Evolutionary conservation across 2,888 invertebrate genomes (phyloP).

Genomic region (Choristoneura rosaceana): DNA sequence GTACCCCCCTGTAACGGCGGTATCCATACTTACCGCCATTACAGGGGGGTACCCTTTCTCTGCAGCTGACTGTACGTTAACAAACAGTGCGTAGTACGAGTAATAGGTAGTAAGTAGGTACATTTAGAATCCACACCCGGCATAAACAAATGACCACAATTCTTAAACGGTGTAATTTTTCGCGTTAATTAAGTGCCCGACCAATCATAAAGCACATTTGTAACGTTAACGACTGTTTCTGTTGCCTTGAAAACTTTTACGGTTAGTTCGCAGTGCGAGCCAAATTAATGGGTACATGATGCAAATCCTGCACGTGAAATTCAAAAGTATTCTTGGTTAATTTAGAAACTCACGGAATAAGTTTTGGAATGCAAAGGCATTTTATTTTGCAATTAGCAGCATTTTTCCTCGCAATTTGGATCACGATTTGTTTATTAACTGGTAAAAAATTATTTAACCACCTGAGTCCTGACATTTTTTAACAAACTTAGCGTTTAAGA

Average conservation of each 20-base stretch:
- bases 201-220: constrained; percentile 11
- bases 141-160: constrained; percentile 13
- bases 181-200: constrained; percentile 1
- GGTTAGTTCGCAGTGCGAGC: constrained; percentile 36
- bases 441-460: no score
- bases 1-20: no score
- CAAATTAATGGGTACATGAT: constrained; percentile 31
- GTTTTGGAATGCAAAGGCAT: neutral
- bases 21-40: no score
- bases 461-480: no score
- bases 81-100: no score
- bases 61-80: no score
- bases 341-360: neutral
- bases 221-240: constrained; percentile 25
- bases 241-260: constrained; percentile 42
- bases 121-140: no score
- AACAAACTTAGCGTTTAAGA: no score
- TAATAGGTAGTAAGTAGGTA: no score
- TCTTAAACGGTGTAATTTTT: constrained; percentile 14
- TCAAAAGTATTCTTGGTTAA: constrained; percentile 11
- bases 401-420: neutral
- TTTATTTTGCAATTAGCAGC: neutral
- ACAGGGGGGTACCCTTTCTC: no score
- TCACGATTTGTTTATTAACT: neutral
- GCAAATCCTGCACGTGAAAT: constrained; percentile 21